Evolutionary conservation across 2,113 vertebrate genomes (phyloP), one percentile per base, ranked within the genome.

Genomic region (Alethe castanea): DNA sequence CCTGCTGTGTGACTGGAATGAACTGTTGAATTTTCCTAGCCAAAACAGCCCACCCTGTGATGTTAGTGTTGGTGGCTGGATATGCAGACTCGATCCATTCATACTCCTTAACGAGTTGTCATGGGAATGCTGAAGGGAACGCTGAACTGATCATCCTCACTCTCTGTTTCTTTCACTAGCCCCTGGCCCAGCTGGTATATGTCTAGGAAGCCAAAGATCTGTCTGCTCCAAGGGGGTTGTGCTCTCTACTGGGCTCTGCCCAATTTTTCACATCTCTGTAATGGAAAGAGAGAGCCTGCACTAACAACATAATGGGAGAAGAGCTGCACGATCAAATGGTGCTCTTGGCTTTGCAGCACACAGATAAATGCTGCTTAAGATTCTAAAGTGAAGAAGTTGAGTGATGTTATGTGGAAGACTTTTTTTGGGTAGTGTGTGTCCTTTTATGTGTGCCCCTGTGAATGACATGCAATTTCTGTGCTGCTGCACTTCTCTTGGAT

Each of bases 391-490:
- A 82, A 77, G 38, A 76, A 81, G 28, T 14, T 26, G 14, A 70
- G 38, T 0, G 0, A 10, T 86, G 57, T 5, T 71, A 31, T 25
- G 28, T 64, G 38, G 31, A 70, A 88, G 53, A 45, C 62, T 83
- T 70, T 23, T 78, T 86, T 38, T 19, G 42, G 4, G 14, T 77
- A 42, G 15, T 26, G 23, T 20, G 10, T 64, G 35, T 80, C 36
- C 57, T 95, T 90, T 78, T 91, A 36, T 74, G 53, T 76, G 53
- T 92, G 73, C 48, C 70, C 56, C 36, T 33, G 26, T 59, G 71
- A 86, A 12, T 65, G 40, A 77, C 33, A 29, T 12, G 22, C 48
- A 83, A 31, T 73, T 80, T 92, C 40, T 79, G 56, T 89, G 56
- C 31, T 48, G 61, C 52, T 74, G 44, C 60, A 25, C 20, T 81